Base-by-base conservation (phyloP, 2,797 vertebrate genomes). In the Meriones psammophilus region DNA sequence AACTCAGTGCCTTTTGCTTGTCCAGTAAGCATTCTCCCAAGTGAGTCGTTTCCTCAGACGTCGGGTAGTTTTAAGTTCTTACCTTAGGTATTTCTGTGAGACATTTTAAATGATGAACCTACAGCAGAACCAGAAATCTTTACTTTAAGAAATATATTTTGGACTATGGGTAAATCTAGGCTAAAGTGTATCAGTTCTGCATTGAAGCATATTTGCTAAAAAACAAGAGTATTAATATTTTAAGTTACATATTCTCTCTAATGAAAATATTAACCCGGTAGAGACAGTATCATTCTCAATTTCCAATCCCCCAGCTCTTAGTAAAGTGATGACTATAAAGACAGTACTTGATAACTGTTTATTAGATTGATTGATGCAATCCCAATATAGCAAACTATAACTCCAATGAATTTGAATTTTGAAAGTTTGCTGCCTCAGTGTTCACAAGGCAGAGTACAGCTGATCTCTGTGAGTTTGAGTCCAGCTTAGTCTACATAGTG, bases 331-430 rank as follows among this genome's bases (percentile, higher is more conserved):
- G 4, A 8, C 0, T 58, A 81, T 71, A 86, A 17, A 74, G 68
- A 54, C 94, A 26, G 2, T 39, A 54, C n/a, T 91, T 33, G 89
- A 66, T 62, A 88, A 73, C 50, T 83, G 13, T 69, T 95, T 93
- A 54, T 68, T 93, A 88, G 24, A 46, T 85, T 76, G 74, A 88
- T 30, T 92, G 80, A 94, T 56, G 18, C 77, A 76, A 88, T 89
- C 80, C 24, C 22, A 66, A 13, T 58, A 15, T 88, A 83, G 10
- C 64, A 93, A 71, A 89, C 88, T 93, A 42, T 3, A 96, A n/a
- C 88, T 60, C 36, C 39, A 22, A 30, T 64, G 28, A 62, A 71
- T 92, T 60, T 94, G 18, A 18, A 95, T 46, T 92, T 62, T 81
- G 36, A 94, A 92, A 76, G 4, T 58, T 81, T 56, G 42, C 4